Evolutionary conservation across 2,797 vertebrate species (phyloP).

Genomic region (Cirrhinus molitorella): DNA sequence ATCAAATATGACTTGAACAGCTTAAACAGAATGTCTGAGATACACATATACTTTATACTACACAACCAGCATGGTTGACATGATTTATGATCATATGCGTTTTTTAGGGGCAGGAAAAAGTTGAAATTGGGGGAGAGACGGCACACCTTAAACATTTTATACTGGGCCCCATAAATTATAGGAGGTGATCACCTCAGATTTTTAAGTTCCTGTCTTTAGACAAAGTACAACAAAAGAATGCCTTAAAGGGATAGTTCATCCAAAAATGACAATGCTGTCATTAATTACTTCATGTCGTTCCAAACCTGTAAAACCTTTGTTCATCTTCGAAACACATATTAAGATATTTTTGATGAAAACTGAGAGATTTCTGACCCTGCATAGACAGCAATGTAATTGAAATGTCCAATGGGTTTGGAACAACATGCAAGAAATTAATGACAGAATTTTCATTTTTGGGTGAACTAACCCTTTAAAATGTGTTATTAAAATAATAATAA

Average conservation of each 20-base stretch:
- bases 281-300: too few relatives aligned
- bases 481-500: background rate
- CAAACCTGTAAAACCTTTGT: too few relatives aligned
- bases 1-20: background rate
- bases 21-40: background rate
- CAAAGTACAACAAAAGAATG: background rate
- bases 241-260: too few relatives aligned
- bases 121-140: background rate
- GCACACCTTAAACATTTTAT: background rate
- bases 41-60: conserved; percentile 9
- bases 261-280: too few relatives aligned
- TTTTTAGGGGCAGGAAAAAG: background rate
- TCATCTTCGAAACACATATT: too few relatives aligned
- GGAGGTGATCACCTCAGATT: background rate
- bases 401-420: too few relatives aligned
- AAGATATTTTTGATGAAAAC: too few relatives aligned
- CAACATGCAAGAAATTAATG: too few relatives aligned
- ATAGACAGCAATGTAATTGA: too few relatives aligned
- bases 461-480: background rate
- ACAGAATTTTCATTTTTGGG: too few relatives aligned
- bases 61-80: background rate
- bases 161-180: background rate
- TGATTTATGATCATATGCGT: background rate
- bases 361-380: too few relatives aligned
- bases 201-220: background rate